Evolutionary conservation across 2,888 invertebrate genomes (phyloP).

Genomic region (Drosophila lacicola): DNA sequence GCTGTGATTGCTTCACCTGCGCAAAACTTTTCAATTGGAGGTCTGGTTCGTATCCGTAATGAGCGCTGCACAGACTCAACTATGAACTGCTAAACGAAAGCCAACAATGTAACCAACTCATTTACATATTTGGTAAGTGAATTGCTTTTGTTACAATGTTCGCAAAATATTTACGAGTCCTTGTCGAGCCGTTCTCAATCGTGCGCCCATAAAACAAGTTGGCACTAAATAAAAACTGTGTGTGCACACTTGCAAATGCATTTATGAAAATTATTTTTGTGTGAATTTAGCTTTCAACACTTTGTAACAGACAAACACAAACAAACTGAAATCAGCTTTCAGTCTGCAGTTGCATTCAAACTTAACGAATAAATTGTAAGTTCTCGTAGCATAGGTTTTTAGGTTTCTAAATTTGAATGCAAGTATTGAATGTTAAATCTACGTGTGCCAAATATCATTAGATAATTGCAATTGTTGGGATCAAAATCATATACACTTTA

Average conservation of each 20-base stretch:
- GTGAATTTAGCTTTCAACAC: slow-evolving; percentile 32
- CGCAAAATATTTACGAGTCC: slow-evolving; percentile 17
- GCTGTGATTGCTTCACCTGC: too few relatives aligned
- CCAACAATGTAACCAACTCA: slow-evolving; percentile 37
- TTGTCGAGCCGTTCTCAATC: slow-evolving; percentile 7
- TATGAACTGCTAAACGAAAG: background rate
- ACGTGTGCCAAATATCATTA: too few relatives aligned
- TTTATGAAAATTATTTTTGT: slow-evolving; percentile 11
- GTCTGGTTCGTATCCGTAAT: too few relatives aligned
- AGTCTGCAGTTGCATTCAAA: background rate
- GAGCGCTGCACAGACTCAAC: background rate
- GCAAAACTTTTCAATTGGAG: too few relatives aligned
- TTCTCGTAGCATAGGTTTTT: background rate
- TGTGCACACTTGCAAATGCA: background rate
- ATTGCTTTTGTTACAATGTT: slow-evolving; percentile 32
- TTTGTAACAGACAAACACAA: slow-evolving; percentile 13
- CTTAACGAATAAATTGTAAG: background rate
- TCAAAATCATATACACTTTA: too few relatives aligned
- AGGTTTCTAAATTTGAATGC: background rate
- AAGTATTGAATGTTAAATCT: background rate
- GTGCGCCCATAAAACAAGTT: slow-evolving; percentile 35
- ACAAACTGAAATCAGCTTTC: background rate
- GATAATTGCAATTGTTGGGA: too few relatives aligned
- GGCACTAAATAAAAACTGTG: slow-evolving; percentile 1
- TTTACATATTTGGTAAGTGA: slow-evolving; percentile 20